These are phyloP conservation scores for Papilio demoleus DNA, from an alignment of 2,888 invertebrate species.

Conservation along the genomic window DNA sequence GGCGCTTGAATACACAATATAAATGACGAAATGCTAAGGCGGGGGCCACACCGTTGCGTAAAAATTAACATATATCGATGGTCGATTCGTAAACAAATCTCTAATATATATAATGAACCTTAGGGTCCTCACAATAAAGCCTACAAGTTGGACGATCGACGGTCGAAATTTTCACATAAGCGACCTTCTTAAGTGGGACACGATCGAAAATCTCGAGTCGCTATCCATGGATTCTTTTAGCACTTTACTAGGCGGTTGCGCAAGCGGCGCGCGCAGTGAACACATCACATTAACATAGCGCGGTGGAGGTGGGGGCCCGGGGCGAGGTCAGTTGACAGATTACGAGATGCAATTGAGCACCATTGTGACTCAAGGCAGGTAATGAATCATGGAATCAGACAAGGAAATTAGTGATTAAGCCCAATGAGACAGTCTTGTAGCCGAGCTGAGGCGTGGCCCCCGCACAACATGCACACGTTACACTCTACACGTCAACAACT, in stretches of 20 bases:
- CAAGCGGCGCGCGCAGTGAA: conserved; percentile 60
- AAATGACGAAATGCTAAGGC: conserved; percentile 36
- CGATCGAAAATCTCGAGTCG: conserved; percentile 43
- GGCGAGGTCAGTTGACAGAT: conserved; percentile 63
- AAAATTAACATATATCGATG: conserved; percentile 49
- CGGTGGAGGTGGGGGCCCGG: conserved; percentile 50
- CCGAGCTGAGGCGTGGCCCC: conserved; percentile 58
- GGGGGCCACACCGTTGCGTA: conserved; percentile 47
- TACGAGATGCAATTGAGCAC: conserved; percentile 57
- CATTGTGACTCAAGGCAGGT: conserved; percentile 54
- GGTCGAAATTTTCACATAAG: conserved; percentile 68
- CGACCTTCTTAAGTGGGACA: conserved; percentile 56
- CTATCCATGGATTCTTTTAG: conserved; percentile 52
- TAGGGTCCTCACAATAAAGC: conserved; percentile 17
- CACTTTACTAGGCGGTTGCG: conserved; percentile 48
- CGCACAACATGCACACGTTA: neutral
- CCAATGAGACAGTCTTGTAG: conserved; percentile 50
- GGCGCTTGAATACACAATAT: conserved; percentile 36
- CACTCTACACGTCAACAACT: conserved; percentile 14
- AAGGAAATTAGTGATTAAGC: conserved; percentile 62
- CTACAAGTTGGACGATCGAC: conserved; percentile 48
- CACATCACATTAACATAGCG: conserved; percentile 40
- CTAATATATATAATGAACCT: conserved; percentile 21
- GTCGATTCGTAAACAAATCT: conserved; percentile 41
- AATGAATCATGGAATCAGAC: conserved; percentile 61